Percentiles rank a stretch among this genome's conserved stretches.
Conservation (phyloP, 2,113 vertebrate genomes). For the Phrynocephalus versicolor region DNA sequence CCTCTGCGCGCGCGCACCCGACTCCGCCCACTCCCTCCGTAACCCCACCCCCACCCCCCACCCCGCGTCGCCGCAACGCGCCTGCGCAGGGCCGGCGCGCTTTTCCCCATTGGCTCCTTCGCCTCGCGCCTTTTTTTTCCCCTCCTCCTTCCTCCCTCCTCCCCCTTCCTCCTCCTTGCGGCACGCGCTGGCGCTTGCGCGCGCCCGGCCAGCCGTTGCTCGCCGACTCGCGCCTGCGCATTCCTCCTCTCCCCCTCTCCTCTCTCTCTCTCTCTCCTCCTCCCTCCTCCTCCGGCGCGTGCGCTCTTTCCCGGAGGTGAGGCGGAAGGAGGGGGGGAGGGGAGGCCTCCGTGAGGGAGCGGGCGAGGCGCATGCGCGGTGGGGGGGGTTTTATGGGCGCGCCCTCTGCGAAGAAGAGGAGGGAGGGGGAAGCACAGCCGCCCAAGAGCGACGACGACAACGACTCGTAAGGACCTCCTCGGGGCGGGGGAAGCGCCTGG, state of each 20-base stretch:
- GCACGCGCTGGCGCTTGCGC: too few relatives aligned
- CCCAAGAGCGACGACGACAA: not conserved
- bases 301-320: too few relatives aligned
- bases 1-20: too few relatives aligned
- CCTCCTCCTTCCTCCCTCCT: too few relatives aligned
- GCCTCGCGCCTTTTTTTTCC: not conserved
- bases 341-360: not conserved
- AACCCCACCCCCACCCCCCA: not conserved
- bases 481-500: too few relatives aligned
- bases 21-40: too few relatives aligned
- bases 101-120: rapidly evolving
- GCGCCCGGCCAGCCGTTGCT: too few relatives aligned
- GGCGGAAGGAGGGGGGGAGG: not conserved
- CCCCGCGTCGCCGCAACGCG: not conserved
- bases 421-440: not conserved
- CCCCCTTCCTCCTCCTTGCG: rapidly evolving
- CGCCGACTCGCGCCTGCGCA: not conserved
- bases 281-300: too few relatives aligned
- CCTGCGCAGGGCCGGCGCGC: rapidly evolving
- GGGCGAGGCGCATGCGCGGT: not conserved
- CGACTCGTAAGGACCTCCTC: too few relatives aligned
- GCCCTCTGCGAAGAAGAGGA: not conserved
- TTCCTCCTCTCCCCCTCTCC: too few relatives aligned
- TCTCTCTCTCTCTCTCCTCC: too few relatives aligned
- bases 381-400: not conserved